Percentiles rank a stretch among this genome's conserved stretches.
phyloP scores from a whole-genome alignment of 1,140 invertebrate species.

The Cydia splendana region DNA sequence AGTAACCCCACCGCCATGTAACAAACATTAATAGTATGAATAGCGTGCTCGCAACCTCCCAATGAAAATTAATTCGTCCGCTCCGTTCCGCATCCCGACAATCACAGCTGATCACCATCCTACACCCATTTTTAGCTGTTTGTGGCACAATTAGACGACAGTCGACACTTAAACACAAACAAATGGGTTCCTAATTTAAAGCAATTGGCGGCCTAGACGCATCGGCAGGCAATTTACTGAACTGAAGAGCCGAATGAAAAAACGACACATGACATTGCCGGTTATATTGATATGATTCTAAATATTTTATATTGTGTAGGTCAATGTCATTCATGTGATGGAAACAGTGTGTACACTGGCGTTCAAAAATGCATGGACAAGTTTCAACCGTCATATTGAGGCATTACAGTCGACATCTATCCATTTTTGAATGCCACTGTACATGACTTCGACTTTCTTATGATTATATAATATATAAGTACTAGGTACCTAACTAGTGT shows the following conservation, averaged over 20 bases:
- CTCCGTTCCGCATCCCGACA: constrained; percentile 36
- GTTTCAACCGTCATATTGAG: too few species aligned
- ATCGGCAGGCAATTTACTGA: constrained; percentile 28
- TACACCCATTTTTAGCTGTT: constrained; percentile 39
- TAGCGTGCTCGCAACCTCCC: constrained; percentile 42
- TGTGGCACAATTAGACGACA: constrained; percentile 46
- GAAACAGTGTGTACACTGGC: too few species aligned
- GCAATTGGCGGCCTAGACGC: constrained; percentile 50
- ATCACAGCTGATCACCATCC: constrained; percentile 41
- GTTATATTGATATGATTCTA: background rate
- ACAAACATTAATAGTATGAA: constrained; percentile 50
- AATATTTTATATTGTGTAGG: constrained; percentile 1
- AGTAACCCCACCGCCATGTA: constrained; percentile 39
- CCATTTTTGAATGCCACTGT: too few species aligned
- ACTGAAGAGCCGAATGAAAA: constrained; percentile 21
- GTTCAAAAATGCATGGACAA: too few species aligned
- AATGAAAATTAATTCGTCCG: constrained; percentile 49
- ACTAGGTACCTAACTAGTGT: too few species aligned
- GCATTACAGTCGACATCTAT: too few species aligned
- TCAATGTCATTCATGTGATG: background rate
- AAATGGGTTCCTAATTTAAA: constrained; percentile 67
- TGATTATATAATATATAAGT: too few species aligned
- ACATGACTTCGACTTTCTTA: too few species aligned
- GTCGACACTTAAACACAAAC: constrained; percentile 54
- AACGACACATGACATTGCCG: constrained; percentile 23